Evolutionary conservation across 1,140 invertebrate genomes (phyloP), one percentile per base, ranked within the genome.

Genomic region (Pomacea maculata): DNA sequence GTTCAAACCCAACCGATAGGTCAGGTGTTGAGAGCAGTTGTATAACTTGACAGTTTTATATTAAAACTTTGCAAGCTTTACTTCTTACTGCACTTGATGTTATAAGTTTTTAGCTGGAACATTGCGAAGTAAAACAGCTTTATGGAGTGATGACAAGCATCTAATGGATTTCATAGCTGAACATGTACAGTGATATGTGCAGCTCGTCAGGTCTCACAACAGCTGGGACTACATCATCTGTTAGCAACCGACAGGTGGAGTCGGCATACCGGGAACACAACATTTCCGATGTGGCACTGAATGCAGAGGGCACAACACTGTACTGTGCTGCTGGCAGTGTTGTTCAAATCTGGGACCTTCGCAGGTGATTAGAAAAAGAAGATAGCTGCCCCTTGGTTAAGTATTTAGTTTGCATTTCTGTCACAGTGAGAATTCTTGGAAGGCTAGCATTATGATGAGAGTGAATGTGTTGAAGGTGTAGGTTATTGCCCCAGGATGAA

Each of bases 341-440:
- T 86, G 94, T 97, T 15, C 92, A 95, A 55, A 93, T 96, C 29
- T 97, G 96, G 96, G 96, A 97, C 91, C 90, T 97, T 5, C 92
- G 95, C 85, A 96, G 94, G 94, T 95, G 88, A 91, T 92, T 45
- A 45, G 34, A 45, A 45, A 91, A 57, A 78, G 17, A 80, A 64
- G 45, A 15, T 21, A n/a, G 15, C 71, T 81, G 19, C 61, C 52
- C 34, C 34, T 45, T 45, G 34, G 34, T 25, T 11, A 67, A 67
- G 25, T 67, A 25, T 67, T 7, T 21, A 67, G 25, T 25, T 45
- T 25, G 19, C 8, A 7, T 67, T 67, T 67, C 25, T 19, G 25
- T 67, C 65, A 67, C 65, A 67, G 25, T 67, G 55, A 25, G 14
- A 45, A 45, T 45, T 45, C 34, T 19, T 21, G 2, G n/a, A 1